A percentile compares a stretch with the other conserved stretches of the same genome.
These are phyloP conservation scores for Ochropleura leucogaster DNA, from an alignment of 2,888 invertebrate genomes.

Conservation along the genomic window DNA sequence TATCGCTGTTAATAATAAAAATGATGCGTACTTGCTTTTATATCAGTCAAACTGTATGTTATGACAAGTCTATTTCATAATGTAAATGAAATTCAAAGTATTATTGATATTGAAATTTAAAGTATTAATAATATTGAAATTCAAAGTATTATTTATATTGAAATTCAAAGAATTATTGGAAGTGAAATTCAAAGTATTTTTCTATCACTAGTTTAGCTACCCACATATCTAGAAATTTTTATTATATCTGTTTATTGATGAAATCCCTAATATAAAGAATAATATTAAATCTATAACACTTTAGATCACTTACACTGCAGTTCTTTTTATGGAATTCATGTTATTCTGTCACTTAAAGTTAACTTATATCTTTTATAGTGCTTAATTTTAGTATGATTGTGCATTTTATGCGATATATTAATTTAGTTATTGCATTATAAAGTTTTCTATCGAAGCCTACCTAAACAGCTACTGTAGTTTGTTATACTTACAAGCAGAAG, in stretches of 20 bases:
- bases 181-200: neutral
- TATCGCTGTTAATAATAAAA: conserved; percentile 13
- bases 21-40: neutral
- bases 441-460: conserved; percentile 46
- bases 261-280: neutral
- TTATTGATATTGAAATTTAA: neutral
- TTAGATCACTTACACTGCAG: no score
- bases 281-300: neutral
- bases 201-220: neutral
- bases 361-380: conserved; percentile 21
- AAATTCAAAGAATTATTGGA: neutral
- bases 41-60: neutral
- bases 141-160: neutral
- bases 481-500: conserved; percentile 49
- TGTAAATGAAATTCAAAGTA: neutral
- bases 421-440: conserved; percentile 58
- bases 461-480: conserved; percentile 46
- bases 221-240: neutral
- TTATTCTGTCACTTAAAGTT: conserved; percentile 56
- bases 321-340: conserved; percentile 39
- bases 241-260: no score
- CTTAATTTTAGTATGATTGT: conserved; percentile 54
- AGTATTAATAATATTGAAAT: no score
- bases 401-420: conserved; percentile 70
- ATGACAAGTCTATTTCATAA: neutral